These are phyloP conservation scores for Diarsia dahlii DNA, from an alignment of 2,888 invertebrate species.

Conservation along the genomic window DNA sequence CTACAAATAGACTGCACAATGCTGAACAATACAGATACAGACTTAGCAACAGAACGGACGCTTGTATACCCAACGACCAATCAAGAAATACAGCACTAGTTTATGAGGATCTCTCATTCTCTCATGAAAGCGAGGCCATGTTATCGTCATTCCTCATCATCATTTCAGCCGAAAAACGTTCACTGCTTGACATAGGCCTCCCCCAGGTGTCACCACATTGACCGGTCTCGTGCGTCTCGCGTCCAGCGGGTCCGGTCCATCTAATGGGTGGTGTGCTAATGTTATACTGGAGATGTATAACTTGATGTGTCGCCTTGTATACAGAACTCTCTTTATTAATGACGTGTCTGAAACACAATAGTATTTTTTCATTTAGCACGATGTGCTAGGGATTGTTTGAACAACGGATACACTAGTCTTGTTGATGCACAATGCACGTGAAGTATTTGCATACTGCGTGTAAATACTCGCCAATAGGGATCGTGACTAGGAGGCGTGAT, in stretches of 20 bases:
- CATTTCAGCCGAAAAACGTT: too few species aligned
- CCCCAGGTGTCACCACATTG: too few species aligned
- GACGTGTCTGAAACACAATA: constrained; percentile 54
- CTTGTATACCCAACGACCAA: constrained; percentile 8
- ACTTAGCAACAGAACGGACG: constrained; percentile 35
- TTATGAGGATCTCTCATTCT: too few species aligned
- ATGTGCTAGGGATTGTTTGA: constrained; percentile 41
- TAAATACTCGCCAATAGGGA: constrained; percentile 67
- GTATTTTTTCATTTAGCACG: constrained; percentile 49
- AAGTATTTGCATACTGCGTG: constrained; percentile 68
- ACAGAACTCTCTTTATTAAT: constrained; percentile 57
- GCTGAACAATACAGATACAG: constrained; percentile 32
- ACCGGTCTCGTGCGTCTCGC: too few species aligned
- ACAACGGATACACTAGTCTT: constrained; percentile 57
- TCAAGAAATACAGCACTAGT: too few species aligned
- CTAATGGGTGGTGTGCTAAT: too few species aligned
- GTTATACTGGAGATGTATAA: too few species aligned
- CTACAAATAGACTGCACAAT: constrained; percentile 30
- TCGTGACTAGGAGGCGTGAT: constrained; percentile 73
- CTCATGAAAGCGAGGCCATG: too few species aligned
- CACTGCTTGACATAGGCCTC: too few species aligned
- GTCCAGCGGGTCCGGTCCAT: too few species aligned
- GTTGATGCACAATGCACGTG: constrained; percentile 65
- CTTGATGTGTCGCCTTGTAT: too few species aligned
- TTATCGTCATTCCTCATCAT: too few species aligned